These are phyloP conservation scores for Telenomus remus DNA, from an alignment of 1,140 invertebrate species.

Conservation along the genomic window DNA sequence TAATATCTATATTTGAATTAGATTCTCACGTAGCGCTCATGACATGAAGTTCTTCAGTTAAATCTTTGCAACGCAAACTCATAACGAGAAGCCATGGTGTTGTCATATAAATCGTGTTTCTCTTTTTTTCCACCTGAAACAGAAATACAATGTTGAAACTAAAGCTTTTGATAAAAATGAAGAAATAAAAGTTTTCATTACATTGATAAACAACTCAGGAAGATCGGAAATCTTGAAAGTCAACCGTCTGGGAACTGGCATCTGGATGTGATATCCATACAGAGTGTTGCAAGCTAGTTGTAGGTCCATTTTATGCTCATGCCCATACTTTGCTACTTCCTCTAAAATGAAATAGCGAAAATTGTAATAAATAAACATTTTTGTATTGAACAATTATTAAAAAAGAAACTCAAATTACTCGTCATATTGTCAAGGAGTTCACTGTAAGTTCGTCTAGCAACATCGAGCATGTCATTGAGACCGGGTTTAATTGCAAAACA, in stretches of 20 bases:
- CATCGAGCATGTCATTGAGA: constrained; percentile 84
- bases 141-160: neutral
- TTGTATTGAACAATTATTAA: too few relatives aligned
- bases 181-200: constrained; percentile 35
- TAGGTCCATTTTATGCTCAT: constrained; percentile 81
- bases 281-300: constrained; percentile 80
- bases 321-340: constrained; percentile 79
- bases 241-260: constrained; percentile 73
- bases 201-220: constrained; percentile 81
- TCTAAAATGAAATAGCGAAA: constrained; percentile 64
- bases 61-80: constrained; percentile 82
- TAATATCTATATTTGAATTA: neutral
- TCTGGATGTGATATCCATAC: constrained; percentile 86
- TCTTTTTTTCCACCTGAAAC: constrained; percentile 79
- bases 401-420: constrained; percentile 72
- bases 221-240: constrained; percentile 77
- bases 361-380: too few relatives aligned
- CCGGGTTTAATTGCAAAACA: constrained; percentile 89
- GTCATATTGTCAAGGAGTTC: constrained; percentile 87
- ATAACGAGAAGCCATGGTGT: constrained; percentile 84
- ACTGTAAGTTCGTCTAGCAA: constrained; percentile 85
- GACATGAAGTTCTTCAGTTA: constrained; percentile 85
- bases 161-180: too few relatives aligned
- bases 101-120: constrained; percentile 83
- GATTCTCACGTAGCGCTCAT: constrained; percentile 85